phyloP scores from a whole-genome alignment of 1,140 invertebrate species.

The Goniozus legneri region DNA sequence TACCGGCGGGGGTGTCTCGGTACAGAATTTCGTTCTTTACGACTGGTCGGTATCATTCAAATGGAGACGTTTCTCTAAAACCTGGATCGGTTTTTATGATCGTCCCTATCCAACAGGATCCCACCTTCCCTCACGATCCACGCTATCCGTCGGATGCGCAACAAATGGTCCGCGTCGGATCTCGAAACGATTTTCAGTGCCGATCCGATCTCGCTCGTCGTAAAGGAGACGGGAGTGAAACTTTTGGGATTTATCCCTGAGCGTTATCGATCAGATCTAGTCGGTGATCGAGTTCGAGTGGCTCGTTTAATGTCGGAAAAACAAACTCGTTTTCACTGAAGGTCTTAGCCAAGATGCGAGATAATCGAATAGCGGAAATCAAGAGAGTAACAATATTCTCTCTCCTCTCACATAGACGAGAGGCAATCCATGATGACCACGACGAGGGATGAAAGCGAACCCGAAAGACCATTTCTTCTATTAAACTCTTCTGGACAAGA shows the following conservation, averaged over 20 bases:
- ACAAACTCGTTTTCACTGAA: conserved; percentile 12
- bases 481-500: conserved; percentile 53
- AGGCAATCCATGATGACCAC: too few relatives aligned
- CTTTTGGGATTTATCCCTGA: neutral
- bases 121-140: too few relatives aligned
- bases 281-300: neutral
- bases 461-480: conserved; percentile 50
- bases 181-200: too few relatives aligned
- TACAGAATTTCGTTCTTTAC: conserved; percentile 11
- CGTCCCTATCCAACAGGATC: conserved; percentile 9
- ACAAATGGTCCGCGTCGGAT: conserved; percentile 22
- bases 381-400: too few relatives aligned
- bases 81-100: conserved; percentile 20
- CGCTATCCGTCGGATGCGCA: conserved; percentile 10
- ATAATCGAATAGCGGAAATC: too few relatives aligned
- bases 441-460: conserved; percentile 18
- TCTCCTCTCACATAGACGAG: too few relatives aligned
- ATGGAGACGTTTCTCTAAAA: conserved; percentile 21
- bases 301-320: conserved; percentile 18
- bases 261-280: neutral
- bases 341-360: conserved; percentile 23
- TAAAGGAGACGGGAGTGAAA: too few relatives aligned
- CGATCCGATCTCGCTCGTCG: too few relatives aligned
- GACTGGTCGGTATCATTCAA: conserved; percentile 14
- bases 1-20: conserved; percentile 1